Evolutionary conservation across 1,140 invertebrate species (phyloP).

Genomic region (Antheraea mylitta): DNA sequence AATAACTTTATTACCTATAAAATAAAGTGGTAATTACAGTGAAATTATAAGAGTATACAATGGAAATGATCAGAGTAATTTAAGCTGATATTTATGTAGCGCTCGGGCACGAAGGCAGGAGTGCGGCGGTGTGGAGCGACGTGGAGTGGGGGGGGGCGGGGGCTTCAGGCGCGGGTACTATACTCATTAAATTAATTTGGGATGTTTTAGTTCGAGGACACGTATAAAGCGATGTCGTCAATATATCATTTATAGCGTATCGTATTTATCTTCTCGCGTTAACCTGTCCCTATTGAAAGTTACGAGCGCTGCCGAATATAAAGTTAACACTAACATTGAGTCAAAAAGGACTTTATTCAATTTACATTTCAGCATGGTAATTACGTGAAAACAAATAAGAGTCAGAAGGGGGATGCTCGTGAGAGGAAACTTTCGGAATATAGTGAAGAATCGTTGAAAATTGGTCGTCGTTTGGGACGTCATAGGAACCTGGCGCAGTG

Average conservation of each 20-base stretch:
- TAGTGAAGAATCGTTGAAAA: too few species aligned
- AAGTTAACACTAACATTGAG: too few species aligned
- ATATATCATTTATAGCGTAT: background rate
- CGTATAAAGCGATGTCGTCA: background rate
- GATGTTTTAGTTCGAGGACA: background rate
- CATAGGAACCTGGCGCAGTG: too few species aligned
- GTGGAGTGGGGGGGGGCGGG: background rate
- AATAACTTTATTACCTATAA: background rate
- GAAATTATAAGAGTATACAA: background rate
- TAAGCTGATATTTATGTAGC: conserved; percentile 1
- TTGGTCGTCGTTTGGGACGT: too few species aligned
- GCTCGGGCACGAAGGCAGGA: background rate
- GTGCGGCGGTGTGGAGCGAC: background rate
- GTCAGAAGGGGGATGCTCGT: too few species aligned
- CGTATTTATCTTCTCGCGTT: background rate
- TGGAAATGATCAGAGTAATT: background rate
- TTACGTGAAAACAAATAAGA: too few species aligned
- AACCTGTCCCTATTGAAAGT: too few species aligned
- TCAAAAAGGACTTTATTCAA: too few species aligned
- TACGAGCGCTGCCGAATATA: too few species aligned
- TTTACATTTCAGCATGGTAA: too few species aligned
- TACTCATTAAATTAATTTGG: conserved; percentile 7
- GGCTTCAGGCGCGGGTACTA: background rate
- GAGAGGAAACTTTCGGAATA: too few species aligned
- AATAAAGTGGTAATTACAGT: background rate